Evolutionary conservation across 2,113 vertebrate species (phyloP).

Genomic region (Myiopsitta monachus): DNA sequence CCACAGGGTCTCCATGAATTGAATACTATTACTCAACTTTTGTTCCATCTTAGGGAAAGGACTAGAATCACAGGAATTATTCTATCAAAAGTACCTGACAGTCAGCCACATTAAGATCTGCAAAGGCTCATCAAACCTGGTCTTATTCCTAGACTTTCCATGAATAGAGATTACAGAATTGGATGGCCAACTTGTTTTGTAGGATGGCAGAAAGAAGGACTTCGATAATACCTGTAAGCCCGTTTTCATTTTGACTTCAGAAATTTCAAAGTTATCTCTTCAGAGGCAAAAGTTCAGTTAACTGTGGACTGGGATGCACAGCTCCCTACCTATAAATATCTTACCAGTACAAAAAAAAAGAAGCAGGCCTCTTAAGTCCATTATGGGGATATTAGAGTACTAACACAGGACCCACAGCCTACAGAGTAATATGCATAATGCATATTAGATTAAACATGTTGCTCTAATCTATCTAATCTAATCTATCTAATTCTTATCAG

Average conservation of each 20-base stretch:
- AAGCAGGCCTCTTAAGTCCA: slow-evolving; percentile 2
- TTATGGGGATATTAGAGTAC: slow-evolving; percentile 1
- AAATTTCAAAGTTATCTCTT: slow-evolving; percentile 18
- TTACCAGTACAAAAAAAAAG: slow-evolving; percentile 41
- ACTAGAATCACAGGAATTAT: not conserved
- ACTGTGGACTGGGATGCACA: slow-evolving; percentile 1
- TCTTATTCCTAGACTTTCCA: not conserved
- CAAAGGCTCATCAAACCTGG: not conserved
- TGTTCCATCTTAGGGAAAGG: not conserved
- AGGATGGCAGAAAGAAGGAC: not conserved
- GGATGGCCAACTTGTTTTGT: not conserved
- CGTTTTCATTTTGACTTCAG: slow-evolving; percentile 18
- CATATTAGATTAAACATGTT: not conserved
- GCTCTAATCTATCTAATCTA: not conserved
- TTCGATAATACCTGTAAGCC: not conserved
- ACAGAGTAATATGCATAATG: not conserved
- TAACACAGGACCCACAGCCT: not conserved
- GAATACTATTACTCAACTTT: not conserved
- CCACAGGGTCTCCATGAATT: not conserved
- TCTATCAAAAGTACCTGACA: not conserved
- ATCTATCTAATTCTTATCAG: not conserved
- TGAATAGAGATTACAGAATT: not conserved
- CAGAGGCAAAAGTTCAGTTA: slow-evolving; percentile 22
- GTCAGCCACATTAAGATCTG: not conserved
- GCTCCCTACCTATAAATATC: slow-evolving; percentile 32